Percentiles rank a stretch among this genome's conserved stretches.
Evolutionary conservation across 2,888 invertebrate species (phyloP).

Genomic region (Amphipoea oculea): DNA sequence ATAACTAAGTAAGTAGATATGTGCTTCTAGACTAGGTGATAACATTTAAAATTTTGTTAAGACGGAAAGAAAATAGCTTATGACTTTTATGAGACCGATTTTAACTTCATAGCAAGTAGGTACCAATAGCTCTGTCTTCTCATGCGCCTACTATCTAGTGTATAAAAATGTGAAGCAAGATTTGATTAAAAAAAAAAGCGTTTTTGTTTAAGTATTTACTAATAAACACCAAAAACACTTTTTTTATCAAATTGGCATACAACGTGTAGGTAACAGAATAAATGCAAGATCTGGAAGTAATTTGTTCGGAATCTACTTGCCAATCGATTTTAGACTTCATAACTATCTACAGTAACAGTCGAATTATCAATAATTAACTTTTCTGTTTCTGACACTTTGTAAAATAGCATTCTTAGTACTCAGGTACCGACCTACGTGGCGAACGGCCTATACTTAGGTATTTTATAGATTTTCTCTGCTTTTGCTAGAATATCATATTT

Average conservation of each 20-base stretch:
- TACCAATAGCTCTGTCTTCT: neutral
- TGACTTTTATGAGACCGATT: neutral
- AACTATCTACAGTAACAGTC: neutral
- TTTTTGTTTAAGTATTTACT: neutral
- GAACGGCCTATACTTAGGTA: neutral
- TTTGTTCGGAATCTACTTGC: neutral
- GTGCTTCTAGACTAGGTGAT: neutral
- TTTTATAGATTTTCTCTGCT: neutral
- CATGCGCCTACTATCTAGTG: neutral
- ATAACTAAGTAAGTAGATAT: neutral
- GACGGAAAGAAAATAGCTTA: neutral
- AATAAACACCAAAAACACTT: neutral
- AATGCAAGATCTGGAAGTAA: slow-evolving; percentile 7
- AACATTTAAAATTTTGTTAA: neutral
- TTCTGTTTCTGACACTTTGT: neutral
- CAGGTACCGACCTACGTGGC: neutral
- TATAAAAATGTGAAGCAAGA: neutral
- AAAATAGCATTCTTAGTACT: neutral
- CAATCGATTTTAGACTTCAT: neutral
- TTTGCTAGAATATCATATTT: no score
- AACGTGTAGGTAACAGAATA: neutral
- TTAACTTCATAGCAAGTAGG: neutral
- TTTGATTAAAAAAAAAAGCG: neutral
- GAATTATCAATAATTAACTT: neutral
- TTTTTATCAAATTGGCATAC: neutral